phyloP scores from a whole-genome alignment of 2,888 invertebrate genomes.

The Chalcis sispes region DNA sequence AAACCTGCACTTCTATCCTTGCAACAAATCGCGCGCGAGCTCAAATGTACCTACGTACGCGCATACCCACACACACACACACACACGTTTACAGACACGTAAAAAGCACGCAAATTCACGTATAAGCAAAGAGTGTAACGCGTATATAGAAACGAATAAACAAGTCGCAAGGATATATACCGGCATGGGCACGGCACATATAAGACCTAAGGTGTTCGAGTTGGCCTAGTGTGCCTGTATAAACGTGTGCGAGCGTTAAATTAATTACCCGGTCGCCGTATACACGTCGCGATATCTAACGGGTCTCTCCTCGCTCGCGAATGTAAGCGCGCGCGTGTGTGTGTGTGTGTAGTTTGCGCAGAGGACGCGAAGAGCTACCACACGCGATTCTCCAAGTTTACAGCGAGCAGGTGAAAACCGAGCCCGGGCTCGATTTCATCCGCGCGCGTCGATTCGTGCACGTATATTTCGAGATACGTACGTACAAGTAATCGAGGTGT shows the following conservation, averaged over 20 bases:
- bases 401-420: conserved; percentile 27
- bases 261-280: conserved; percentile 73
- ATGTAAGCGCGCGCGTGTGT: not conserved
- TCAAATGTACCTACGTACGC: too few species aligned
- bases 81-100: too few species aligned
- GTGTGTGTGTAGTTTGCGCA: too few species aligned
- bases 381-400: not conserved
- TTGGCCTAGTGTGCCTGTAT: conserved; percentile 45
- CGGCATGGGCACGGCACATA: conserved; percentile 1
- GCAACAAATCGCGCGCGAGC: too few species aligned
- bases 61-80: too few species aligned
- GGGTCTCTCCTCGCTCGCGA: conserved; percentile 66
- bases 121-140: too few species aligned
- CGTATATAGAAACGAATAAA: conserved; percentile 6
- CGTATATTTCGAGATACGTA: too few species aligned
- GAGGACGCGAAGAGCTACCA: not conserved
- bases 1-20: too few species aligned
- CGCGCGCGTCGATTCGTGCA: too few species aligned
- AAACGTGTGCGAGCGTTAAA: conserved; percentile 62
- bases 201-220: conserved; percentile 60
- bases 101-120: not conserved
- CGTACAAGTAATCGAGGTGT: too few species aligned
- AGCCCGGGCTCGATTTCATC: conserved; percentile 32
- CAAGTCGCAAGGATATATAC: too few species aligned
- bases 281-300: conserved; percentile 64